A percentile compares a stretch with the other conserved stretches of the same genome.
phyloP scores from a whole-genome alignment of 2,888 invertebrate species.

The Atethmia centrago region DNA sequence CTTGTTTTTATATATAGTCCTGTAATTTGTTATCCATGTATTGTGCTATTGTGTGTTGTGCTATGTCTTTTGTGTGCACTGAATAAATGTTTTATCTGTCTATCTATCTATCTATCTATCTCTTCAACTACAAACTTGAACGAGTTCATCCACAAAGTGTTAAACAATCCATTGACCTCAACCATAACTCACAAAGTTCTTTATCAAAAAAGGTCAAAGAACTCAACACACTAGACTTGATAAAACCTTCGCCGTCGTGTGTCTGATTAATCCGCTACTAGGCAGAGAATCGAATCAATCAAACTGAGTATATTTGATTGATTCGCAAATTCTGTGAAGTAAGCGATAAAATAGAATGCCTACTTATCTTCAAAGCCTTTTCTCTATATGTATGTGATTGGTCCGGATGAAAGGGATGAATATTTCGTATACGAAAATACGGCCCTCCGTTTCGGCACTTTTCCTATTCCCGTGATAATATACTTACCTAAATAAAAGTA shows the following conservation, averaged over 20 bases:
- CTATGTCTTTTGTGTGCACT: too few relatives aligned
- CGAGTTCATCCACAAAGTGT: too few relatives aligned
- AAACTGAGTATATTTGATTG: constrained; percentile 9
- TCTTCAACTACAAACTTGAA: too few relatives aligned
- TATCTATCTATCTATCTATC: too few relatives aligned
- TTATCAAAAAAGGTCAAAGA: background rate
- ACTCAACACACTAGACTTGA: background rate
- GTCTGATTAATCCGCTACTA: constrained; percentile 7
- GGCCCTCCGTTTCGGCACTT: background rate
- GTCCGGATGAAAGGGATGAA: background rate
- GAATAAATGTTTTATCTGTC: too few relatives aligned
- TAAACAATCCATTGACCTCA: background rate
- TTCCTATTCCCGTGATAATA: background rate
- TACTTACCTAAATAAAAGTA: too few relatives aligned
- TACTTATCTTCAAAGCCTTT: constrained; percentile 2
- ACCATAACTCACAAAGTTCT: background rate
- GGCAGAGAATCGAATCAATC: constrained; percentile 12
- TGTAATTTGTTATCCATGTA: too few relatives aligned
- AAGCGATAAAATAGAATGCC: constrained; percentile 1
- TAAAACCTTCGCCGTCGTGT: constrained; percentile 2
- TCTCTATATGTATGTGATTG: background rate
- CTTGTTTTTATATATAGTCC: too few relatives aligned
- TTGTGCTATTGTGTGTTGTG: too few relatives aligned
- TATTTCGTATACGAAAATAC: background rate
- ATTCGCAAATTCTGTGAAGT: constrained; percentile 10